phyloP scores from a whole-genome alignment of 2,113 vertebrate genomes.

The Pygoscelis antarcticus region DNA sequence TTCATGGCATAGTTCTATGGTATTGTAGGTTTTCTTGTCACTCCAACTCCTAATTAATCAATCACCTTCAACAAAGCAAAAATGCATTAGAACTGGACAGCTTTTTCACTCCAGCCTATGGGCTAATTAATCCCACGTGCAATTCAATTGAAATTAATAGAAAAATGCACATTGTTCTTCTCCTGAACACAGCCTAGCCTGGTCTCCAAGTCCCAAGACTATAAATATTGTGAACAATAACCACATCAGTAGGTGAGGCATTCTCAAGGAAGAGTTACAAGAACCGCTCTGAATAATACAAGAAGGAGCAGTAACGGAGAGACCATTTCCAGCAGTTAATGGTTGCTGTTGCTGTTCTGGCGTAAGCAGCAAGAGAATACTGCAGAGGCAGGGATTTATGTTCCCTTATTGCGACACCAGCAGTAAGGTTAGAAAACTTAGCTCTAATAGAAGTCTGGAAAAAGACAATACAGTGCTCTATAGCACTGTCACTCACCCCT shows the following conservation, averaged over 20 bases:
- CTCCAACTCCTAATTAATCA: background rate
- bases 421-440: background rate
- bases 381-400: background rate
- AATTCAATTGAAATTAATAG: background rate
- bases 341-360: background rate
- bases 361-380: background rate
- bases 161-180: slow-evolving; percentile 8
- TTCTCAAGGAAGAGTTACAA: background rate
- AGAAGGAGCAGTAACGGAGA: background rate
- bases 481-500: background rate
- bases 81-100: background rate
- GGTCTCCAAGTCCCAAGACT: background rate
- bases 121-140: background rate
- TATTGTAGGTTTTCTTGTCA: background rate
- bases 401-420: background rate
- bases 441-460: background rate
- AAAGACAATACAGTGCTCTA: background rate
- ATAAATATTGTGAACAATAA: slow-evolving; percentile 31
- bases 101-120: background rate
- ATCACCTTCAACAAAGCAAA: background rate
- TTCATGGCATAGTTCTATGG: background rate
- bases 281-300: background rate
- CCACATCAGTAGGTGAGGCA: background rate
- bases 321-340: background rate
- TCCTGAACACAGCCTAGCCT: background rate